A percentile compares a stretch with the other conserved stretches of the same genome.
These are phyloP conservation scores for Harmothoe impar DNA, from an alignment of 2,888 invertebrate species.

Conservation along the genomic window DNA sequence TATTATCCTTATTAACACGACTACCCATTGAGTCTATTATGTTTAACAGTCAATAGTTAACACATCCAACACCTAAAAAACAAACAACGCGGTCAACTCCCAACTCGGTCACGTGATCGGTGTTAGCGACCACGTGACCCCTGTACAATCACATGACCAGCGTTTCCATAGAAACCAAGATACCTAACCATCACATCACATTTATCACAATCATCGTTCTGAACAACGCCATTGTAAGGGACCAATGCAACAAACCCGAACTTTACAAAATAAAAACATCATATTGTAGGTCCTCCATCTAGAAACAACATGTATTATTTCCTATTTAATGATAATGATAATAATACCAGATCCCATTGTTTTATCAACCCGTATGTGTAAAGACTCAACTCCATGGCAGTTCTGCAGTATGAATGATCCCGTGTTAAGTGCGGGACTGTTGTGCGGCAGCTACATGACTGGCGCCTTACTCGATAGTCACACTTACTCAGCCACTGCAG, in stretches of 20 bases:
- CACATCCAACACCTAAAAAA: slow-evolving; percentile 46
- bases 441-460: slow-evolving; percentile 23
- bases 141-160: slow-evolving; percentile 48
- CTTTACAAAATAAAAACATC: slow-evolving; percentile 40
- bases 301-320: background rate
- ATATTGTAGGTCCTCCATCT: background rate
- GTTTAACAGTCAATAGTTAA: slow-evolving; percentile 45
- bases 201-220: slow-evolving; percentile 45
- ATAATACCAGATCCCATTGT: slow-evolving; percentile 40
- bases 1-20: background rate
- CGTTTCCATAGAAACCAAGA: slow-evolving; percentile 52
- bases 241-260: slow-evolving; percentile 16
- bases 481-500: background rate
- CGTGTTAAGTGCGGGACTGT: slow-evolving; percentile 2
- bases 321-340: background rate
- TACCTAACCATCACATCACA: slow-evolving; percentile 50
- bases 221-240: slow-evolving; percentile 7
- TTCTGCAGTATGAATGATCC: slow-evolving; percentile 45
- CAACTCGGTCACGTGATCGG: background rate
- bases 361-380: slow-evolving; percentile 29
- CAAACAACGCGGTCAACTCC: slow-evolving; percentile 13
- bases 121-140: background rate
- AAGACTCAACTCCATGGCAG: slow-evolving; percentile 45
- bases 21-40: slow-evolving; percentile 24
- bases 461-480: background rate